phyloP scores from a whole-genome alignment of 2,797 vertebrate species.

The Lepus oiostolus region DNA sequence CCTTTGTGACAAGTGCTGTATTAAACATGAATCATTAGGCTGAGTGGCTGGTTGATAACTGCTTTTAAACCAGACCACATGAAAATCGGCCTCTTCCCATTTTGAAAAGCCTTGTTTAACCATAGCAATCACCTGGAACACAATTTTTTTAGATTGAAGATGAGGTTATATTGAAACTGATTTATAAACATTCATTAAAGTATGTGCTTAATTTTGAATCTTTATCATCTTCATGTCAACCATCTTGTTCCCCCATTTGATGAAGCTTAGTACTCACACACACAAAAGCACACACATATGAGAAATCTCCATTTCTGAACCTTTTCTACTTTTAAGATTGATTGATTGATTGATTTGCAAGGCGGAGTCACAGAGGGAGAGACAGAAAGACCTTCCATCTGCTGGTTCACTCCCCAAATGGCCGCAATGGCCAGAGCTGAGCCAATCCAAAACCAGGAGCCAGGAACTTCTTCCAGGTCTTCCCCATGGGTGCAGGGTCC shows the following conservation, averaged over 20 bases:
- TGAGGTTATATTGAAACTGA: not conserved
- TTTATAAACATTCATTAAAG: not conserved
- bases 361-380: no score
- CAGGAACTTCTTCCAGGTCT: no score
- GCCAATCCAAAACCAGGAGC: no score
- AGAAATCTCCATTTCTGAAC: not conserved
- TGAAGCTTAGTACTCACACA: not conserved
- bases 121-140: not conserved
- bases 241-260: not conserved
- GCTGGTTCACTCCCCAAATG: no score
- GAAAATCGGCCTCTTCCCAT: not conserved
- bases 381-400: no score
- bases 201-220: not conserved
- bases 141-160: not conserved
- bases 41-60: not conserved
- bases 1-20: not conserved
- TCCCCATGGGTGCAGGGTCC: no score
- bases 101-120: not conserved
- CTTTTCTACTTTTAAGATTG: no score
- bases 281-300: accelerated
- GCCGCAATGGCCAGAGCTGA: no score
- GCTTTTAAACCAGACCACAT: not conserved
- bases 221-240: not conserved
- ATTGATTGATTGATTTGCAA: no score
- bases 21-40: not conserved